These are phyloP conservation scores for Chlamydotis undulata DNA, from an alignment of 2,113 vertebrate species.

Conservation along the genomic window DNA sequence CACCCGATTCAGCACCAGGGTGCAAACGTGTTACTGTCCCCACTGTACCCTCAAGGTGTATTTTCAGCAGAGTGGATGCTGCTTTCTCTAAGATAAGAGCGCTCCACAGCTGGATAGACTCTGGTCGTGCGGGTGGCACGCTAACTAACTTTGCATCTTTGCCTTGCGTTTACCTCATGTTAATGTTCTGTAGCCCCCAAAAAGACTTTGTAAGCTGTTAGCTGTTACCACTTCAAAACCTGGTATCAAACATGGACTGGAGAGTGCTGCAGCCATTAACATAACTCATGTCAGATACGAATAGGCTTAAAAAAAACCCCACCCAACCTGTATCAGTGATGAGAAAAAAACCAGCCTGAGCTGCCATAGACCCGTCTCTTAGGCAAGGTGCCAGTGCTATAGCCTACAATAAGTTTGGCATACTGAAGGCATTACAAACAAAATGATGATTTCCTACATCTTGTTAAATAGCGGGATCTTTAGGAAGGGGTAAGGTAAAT, in stretches of 20 bases:
- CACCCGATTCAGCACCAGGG: neutral
- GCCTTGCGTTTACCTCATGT: rapidly evolving
- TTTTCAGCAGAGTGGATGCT: neutral
- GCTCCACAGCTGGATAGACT: neutral
- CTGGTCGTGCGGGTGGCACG: rapidly evolving
- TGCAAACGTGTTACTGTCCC: neutral
- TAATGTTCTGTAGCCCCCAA: neutral
- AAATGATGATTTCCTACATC: neutral
- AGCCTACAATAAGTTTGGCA: neutral
- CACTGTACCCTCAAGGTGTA: neutral
- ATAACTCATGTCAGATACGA: neutral
- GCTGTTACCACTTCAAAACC: neutral
- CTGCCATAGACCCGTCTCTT: neutral
- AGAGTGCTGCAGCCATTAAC: neutral
- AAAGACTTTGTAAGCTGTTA: neutral
- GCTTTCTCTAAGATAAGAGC: neutral
- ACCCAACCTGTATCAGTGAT: neutral
- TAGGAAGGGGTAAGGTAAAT: neutral
- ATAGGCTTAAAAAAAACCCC: neutral
- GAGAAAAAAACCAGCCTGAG: neutral
- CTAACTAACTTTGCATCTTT: neutral
- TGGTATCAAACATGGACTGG: neutral
- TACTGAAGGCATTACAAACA: neutral
- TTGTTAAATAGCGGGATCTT: neutral
- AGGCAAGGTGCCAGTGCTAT: neutral